Evolutionary conservation across 2,797 vertebrate genomes (phyloP).

Genomic region (Emys orbicularis): DNA sequence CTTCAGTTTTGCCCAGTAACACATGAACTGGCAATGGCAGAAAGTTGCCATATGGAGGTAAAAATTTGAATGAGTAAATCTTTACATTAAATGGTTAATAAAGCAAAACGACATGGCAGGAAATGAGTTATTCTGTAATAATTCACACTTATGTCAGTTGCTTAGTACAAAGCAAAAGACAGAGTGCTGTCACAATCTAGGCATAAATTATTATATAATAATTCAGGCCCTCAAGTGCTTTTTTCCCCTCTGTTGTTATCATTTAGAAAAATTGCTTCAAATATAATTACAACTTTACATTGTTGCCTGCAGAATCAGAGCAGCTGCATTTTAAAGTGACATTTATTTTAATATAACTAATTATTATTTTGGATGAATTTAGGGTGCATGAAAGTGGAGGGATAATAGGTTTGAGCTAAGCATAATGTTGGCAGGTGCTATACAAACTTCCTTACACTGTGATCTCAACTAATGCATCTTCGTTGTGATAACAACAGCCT

Average conservation of each 20-base stretch:
- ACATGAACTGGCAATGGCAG: not conserved
- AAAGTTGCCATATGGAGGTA: not conserved
- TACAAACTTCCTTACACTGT: not conserved
- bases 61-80: not conserved
- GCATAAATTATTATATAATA: not conserved
- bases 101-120: not conserved
- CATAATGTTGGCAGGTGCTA: not conserved
- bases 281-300: constrained; percentile 17
- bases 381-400: not conserved
- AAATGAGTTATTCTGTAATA: not conserved
- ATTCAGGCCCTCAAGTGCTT: not conserved
- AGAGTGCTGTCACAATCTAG: not conserved
- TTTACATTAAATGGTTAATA: not conserved
- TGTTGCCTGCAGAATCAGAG: constrained; percentile 36
- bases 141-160: not conserved
- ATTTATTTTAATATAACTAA: not conserved
- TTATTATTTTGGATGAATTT: constrained; percentile 46
- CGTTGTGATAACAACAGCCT: not conserved
- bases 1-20: not conserved
- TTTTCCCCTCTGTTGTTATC: not conserved
- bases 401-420: not conserved
- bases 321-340: constrained; percentile 40
- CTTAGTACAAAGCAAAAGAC: not conserved
- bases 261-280: constrained; percentile 22
- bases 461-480: not conserved